A percentile compares a stretch with the other conserved stretches of the same genome.
Conservation (phyloP, 2,113 vertebrate genomes). For the Apodemus speciosus region DNA sequence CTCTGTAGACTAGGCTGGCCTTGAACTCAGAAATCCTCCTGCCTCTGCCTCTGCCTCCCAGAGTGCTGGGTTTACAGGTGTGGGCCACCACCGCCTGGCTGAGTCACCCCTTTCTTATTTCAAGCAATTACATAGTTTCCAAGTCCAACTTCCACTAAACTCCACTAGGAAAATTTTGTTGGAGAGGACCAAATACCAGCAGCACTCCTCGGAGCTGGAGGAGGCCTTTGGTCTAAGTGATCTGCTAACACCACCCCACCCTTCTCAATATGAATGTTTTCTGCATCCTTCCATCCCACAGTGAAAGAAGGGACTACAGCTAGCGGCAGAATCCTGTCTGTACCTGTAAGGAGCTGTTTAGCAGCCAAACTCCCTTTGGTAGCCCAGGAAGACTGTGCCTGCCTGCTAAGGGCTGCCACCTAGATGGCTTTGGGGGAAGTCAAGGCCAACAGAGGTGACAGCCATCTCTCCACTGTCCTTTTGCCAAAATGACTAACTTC, state of each 20-base stretch:
- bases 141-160: background rate
- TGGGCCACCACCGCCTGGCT: no score
- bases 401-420: background rate
- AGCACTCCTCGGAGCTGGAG: background rate
- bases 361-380: background rate
- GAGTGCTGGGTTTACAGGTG: no score
- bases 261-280: no score
- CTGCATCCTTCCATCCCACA: background rate
- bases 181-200: background rate
- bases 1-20: no score
- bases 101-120: background rate
- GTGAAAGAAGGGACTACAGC: background rate
- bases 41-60: no score
- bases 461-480: background rate
- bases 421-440: background rate
- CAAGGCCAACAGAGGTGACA: background rate
- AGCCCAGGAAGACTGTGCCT: background rate
- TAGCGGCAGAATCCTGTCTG: background rate
- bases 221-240: background rate
- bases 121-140: background rate
- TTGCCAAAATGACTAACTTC: background rate
- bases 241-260: background rate
- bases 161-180: background rate
- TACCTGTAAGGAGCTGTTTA: background rate
- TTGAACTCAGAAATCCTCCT: no score